Conservation (phyloP, 2,797 vertebrate genomes). For the Malacoraja senta region DNA sequence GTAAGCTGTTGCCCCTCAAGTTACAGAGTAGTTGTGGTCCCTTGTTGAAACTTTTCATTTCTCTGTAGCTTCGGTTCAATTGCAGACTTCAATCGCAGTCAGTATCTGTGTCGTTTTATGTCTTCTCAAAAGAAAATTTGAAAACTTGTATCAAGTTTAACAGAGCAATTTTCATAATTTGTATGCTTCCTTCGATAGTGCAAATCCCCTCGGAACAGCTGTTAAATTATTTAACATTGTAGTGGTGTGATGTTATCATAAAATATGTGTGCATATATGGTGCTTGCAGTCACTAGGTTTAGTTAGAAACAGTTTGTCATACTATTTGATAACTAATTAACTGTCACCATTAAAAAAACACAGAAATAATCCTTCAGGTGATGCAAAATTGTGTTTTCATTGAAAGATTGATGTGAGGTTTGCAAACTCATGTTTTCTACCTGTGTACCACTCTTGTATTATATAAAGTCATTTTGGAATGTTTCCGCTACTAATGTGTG, state of each 20-base stretch:
- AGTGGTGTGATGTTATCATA: slow-evolving; percentile 29
- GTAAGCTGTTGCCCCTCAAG: background rate
- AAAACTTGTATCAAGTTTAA: slow-evolving; percentile 39
- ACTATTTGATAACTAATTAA: slow-evolving; percentile 16
- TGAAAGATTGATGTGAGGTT: slow-evolving; percentile 16
- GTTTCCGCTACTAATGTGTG: slow-evolving; percentile 32
- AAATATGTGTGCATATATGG: background rate
- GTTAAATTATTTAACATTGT: slow-evolving; percentile 28
- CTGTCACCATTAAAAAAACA: background rate
- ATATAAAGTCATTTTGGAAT: slow-evolving; percentile 29
- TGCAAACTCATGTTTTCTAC: slow-evolving; percentile 34
- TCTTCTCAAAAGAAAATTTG: slow-evolving; percentile 24
- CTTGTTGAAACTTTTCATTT: background rate
- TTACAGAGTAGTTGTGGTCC: background rate
- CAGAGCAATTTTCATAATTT: slow-evolving; percentile 24
- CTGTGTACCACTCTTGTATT: background rate
- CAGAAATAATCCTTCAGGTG: background rate
- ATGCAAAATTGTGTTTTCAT: slow-evolving; percentile 14
- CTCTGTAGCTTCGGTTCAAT: background rate
- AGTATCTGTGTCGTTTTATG: slow-evolving; percentile 1
- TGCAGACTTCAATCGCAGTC: slow-evolving; percentile 1
- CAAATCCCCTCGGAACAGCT: background rate
- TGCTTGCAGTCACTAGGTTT: slow-evolving; percentile 25
- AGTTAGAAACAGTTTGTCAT: slow-evolving; percentile 6
- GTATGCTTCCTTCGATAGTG: slow-evolving; percentile 6